Percentiles rank a stretch among this genome's conserved stretches.
Conservation (phyloP, 1,140 invertebrate species). For the Lucilia sericata region DNA sequence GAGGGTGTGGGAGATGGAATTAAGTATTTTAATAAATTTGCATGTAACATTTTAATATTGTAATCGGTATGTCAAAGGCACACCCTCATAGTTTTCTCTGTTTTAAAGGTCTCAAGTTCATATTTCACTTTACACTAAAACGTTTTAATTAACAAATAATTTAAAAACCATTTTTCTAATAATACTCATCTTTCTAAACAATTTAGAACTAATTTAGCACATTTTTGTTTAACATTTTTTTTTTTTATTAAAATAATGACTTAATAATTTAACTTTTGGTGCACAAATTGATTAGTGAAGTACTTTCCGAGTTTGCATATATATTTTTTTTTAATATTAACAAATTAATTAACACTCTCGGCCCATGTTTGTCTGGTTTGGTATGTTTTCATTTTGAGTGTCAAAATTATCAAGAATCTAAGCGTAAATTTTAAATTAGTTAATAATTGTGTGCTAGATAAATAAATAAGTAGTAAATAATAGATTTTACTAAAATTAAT, state of each 20-base stretch:
- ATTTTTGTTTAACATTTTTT: not conserved
- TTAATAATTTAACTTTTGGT: not conserved
- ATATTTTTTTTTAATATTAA: too few species aligned
- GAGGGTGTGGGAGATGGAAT: too few species aligned
- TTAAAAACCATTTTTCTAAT: constrained; percentile 1
- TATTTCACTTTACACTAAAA: not conserved
- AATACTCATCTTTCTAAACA: not conserved
- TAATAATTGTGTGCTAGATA: too few species aligned
- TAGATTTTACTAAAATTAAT: too few species aligned
- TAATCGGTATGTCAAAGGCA: not conserved
- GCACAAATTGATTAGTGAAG: too few species aligned
- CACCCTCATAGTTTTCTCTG: not conserved
- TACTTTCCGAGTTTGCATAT: too few species aligned
- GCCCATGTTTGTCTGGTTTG: too few species aligned
- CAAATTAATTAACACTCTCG: too few species aligned
- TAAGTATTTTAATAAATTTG: not conserved
- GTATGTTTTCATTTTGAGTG: too few species aligned
- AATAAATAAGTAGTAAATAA: too few species aligned
- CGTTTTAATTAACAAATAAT: constrained; percentile 20
- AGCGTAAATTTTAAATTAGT: too few species aligned
- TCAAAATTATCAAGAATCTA: too few species aligned
- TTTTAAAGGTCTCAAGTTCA: constrained; percentile 19
- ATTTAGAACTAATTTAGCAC: constrained; percentile 6
- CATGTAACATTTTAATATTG: not conserved
- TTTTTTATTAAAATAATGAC: not conserved